Conservation (phyloP, 2,113 vertebrate genomes). For the Brachyhypopomus gauderio region DNA sequence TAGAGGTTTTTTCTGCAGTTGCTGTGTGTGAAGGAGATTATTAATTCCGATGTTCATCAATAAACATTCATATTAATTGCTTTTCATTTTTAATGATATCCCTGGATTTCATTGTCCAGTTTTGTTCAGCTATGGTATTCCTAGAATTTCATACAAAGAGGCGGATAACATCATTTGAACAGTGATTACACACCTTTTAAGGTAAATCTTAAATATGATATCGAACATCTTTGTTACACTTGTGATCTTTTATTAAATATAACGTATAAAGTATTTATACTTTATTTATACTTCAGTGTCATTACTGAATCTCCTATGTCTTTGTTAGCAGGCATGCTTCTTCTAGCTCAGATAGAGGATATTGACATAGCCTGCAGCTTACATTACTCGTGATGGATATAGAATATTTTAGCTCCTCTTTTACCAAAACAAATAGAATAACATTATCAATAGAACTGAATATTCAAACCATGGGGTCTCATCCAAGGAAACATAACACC, state of each 20-base stretch:
- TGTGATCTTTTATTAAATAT: neutral
- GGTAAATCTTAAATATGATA: too few relatives aligned
- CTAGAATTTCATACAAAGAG: too few relatives aligned
- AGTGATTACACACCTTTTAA: too few relatives aligned
- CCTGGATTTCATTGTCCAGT: too few relatives aligned
- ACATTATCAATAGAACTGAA: slow-evolving; percentile 50
- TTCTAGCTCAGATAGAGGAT: neutral
- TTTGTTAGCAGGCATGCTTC: neutral
- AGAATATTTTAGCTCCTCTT: neutral
- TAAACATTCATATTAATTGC: neutral
- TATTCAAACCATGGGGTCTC: slow-evolving; percentile 87
- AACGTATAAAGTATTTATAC: neutral
- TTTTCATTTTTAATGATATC: too few relatives aligned
- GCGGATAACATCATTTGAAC: too few relatives aligned
- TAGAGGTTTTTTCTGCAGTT: neutral
- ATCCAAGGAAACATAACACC: slow-evolving; percentile 90
- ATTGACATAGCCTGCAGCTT: neutral
- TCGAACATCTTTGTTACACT: too few relatives aligned
- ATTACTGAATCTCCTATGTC: neutral
- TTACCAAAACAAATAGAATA: neutral
- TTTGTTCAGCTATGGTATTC: too few relatives aligned
- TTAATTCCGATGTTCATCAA: neutral
- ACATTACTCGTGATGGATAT: neutral
- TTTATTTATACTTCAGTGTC: too few relatives aligned
- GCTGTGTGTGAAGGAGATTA: neutral